A percentile compares a stretch with the other conserved stretches of the same genome.
phyloP scores from a whole-genome alignment of 1,140 invertebrate species.

The Eufriesea mexicana region DNA sequence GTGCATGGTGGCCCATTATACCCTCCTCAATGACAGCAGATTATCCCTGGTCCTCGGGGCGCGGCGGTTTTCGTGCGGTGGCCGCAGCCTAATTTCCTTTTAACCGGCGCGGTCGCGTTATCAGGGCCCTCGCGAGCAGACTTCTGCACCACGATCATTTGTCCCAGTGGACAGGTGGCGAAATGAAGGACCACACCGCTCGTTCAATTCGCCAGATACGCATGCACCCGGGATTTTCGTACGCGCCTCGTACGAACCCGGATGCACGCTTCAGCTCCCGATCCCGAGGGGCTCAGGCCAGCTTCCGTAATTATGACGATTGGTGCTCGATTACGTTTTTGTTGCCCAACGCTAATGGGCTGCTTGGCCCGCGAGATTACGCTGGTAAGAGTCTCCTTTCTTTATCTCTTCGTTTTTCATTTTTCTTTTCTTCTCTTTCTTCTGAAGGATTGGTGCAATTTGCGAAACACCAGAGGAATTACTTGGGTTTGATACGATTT shows the following conservation, averaged over 20 bases:
- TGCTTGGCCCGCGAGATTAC: not conserved
- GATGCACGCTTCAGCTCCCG: conserved; percentile 6
- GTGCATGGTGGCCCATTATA: conserved; percentile 71
- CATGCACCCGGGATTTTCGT: conserved; percentile 4
- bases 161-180: conserved; percentile 60
- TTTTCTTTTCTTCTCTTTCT: not conserved
- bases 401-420: not conserved
- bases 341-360: not conserved
- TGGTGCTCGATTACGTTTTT: conserved; percentile 24
- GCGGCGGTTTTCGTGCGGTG: conserved; percentile 31
- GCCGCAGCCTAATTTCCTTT: conserved; percentile 68
- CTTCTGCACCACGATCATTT: conserved; percentile 51
- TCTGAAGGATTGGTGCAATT: not conserved
- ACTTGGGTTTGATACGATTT: not conserved
- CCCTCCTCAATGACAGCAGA: conserved; percentile 66
- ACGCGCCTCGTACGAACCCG: not conserved
- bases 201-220: conserved; percentile 17
- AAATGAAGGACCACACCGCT: conserved; percentile 63
- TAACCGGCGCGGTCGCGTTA: conserved; percentile 54
- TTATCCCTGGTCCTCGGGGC: conserved; percentile 60
- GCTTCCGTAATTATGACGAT: conserved; percentile 33
- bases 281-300: not conserved
- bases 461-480: not conserved
- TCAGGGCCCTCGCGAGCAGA: conserved; percentile 37
- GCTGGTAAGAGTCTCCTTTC: not conserved